phyloP scores from a whole-genome alignment of 1,140 invertebrate genomes.

The Lanistes nyassanus region DNA sequence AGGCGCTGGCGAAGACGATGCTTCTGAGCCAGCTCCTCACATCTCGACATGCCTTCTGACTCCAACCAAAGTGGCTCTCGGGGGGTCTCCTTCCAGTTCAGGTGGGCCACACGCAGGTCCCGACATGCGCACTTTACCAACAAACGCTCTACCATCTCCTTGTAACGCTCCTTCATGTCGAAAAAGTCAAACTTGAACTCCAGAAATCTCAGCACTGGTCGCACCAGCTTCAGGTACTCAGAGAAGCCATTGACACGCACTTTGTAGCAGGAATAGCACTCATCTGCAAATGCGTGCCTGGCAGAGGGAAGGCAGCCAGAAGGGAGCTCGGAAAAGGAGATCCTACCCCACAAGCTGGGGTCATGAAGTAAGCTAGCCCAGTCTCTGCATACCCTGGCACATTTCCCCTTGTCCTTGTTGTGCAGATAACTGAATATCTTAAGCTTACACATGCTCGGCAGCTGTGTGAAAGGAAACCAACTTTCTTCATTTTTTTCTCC shows the following conservation, averaged over 20 bases:
- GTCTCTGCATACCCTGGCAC: conserved; percentile 47
- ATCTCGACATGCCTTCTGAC: conserved; percentile 23
- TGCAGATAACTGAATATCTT: conserved; percentile 58
- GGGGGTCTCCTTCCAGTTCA: conserved; percentile 65
- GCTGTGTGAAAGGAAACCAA: conserved; percentile 53
- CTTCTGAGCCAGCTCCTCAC: conserved; percentile 49
- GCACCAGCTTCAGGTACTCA: conserved; percentile 41
- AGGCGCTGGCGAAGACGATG: conserved; percentile 50
- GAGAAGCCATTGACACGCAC: conserved; percentile 49
- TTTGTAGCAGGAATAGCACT: conserved; percentile 55
- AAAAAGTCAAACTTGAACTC: conserved; percentile 63
- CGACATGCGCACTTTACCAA: conserved; percentile 37
- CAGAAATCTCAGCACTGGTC: conserved; percentile 51
- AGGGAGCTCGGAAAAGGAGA: conserved; percentile 55
- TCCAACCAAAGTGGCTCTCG: conserved; percentile 54
- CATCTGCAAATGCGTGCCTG: conserved; percentile 37
- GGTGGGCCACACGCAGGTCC: conserved; percentile 48
- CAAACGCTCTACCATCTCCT: conserved; percentile 46
- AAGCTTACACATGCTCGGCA: conserved; percentile 58
- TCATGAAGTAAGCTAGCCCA: conserved; percentile 52
- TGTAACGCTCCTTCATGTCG: conserved; percentile 51
- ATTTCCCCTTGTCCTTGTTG: conserved; percentile 51
- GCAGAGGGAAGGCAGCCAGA: conserved; percentile 45
- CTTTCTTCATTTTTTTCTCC: neutral
- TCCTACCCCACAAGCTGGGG: conserved; percentile 52